Evolutionary conservation across 2,113 vertebrate species (phyloP), one percentile per base, ranked within the genome.

Genomic region (Odontophorus gujanensis): DNA sequence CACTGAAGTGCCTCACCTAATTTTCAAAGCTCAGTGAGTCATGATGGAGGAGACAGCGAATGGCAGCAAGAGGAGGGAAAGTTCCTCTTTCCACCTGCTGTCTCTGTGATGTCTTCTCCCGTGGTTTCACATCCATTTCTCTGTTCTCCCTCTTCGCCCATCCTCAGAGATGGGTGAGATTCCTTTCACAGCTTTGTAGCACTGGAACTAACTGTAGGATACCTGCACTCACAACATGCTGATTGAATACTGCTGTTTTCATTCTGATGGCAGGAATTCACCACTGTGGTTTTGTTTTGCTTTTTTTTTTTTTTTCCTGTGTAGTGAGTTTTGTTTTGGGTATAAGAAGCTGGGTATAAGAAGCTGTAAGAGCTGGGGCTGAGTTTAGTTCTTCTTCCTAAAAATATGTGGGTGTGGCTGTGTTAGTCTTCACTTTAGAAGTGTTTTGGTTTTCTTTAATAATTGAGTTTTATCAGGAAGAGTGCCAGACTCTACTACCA

Each of bases 51-150:
- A 30, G 58, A 50, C 25, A 51, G 21, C 59, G 10, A 57, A 7
- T 0, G 1, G 7, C 1, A 0, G 7, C 2, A 13, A 53, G 1
- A 28, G 8, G 13, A 55, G 20, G 47, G 13, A 36, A 43, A 71
- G 34, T 6, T 77, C 11, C 6, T 36, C 34, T 24, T 24, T 38
- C 2, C 21, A 0, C 68, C 47, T 80, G 21, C 9, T 79, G 61
- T 57, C 22, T 40, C 11, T 53, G 10, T 11, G 25, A 4, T 34
- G 59, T 20, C 21, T 40, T 58, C 15, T 45, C 15, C 9, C 15
- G 0, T 0, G 3, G 6, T 28, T 74, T 86, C 69, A 57, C 30
- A 40, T 7, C 11, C 6, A 25, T 12, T 69, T 6, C 24, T 67
- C 26, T 3, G 4, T 13, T 42, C 30, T 84, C 24, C 40, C 3